phyloP scores from a whole-genome alignment of 2,797 vertebrate species.

The Tangara arthus region DNA sequence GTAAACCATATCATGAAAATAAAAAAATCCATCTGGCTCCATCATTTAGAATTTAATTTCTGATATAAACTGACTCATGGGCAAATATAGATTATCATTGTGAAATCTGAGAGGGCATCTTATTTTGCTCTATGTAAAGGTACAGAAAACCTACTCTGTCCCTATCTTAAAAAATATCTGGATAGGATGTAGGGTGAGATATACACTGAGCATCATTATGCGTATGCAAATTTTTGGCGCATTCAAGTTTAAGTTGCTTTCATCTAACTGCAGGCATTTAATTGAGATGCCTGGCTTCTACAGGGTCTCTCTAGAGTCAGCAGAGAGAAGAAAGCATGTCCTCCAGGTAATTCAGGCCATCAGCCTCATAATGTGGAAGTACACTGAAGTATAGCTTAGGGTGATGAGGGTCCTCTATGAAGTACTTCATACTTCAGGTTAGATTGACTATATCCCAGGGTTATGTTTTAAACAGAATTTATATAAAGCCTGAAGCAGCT shows the following conservation, averaged over 20 bases:
- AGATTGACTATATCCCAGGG: not conserved
- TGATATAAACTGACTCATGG: not conserved
- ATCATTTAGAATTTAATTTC: not conserved
- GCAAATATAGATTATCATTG: not conserved
- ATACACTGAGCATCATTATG: not conserved
- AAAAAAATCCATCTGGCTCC: not conserved
- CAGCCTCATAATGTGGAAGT: not conserved
- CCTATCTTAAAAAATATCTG: not conserved
- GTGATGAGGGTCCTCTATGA: not conserved
- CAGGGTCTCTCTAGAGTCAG: not conserved
- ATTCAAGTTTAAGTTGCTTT: not conserved
- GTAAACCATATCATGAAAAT: not conserved
- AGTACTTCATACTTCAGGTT: not conserved
- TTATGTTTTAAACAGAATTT: slow-evolving; percentile 9
- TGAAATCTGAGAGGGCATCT: not conserved
- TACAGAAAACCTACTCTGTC: not conserved
- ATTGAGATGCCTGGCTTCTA: not conserved
- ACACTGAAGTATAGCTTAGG: not conserved
- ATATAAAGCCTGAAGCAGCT: not conserved
- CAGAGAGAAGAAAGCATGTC: not conserved
- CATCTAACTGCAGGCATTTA: not conserved
- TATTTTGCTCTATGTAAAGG: not conserved
- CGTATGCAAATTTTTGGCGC: not conserved
- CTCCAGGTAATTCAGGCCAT: slow-evolving; percentile 4
- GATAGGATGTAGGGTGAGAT: not conserved